These are phyloP conservation scores for Agrochola litura DNA, from an alignment of 2,888 invertebrate species.

Conservation along the genomic window DNA sequence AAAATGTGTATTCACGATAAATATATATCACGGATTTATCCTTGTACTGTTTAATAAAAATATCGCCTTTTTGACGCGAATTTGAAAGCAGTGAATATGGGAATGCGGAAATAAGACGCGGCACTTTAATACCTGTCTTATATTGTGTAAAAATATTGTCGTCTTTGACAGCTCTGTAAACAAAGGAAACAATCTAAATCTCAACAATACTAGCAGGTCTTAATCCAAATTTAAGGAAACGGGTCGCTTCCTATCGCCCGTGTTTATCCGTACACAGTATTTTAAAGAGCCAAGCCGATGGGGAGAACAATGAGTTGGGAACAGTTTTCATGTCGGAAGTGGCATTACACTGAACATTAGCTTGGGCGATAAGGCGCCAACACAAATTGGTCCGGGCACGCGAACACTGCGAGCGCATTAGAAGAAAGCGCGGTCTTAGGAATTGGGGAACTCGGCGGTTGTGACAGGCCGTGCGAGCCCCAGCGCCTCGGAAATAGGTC, in stretches of 20 bases:
- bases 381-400: slow-evolving; percentile 87
- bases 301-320: slow-evolving; percentile 81
- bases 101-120: slow-evolving; percentile 37
- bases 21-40: slow-evolving; percentile 73
- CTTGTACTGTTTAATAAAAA: slow-evolving; percentile 76
- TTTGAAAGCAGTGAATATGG: slow-evolving; percentile 47
- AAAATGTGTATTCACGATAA: slow-evolving; percentile 74
- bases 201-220: slow-evolving; percentile 63
- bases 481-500: slow-evolving; percentile 40
- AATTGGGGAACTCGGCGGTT: slow-evolving; percentile 57
- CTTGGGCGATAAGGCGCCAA: slow-evolving; percentile 85
- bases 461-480: slow-evolving; percentile 49
- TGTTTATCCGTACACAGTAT: slow-evolving; percentile 75
- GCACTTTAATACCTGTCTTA: slow-evolving; percentile 29
- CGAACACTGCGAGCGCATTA: slow-evolving; percentile 77
- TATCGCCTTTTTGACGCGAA: slow-evolving; percentile 68
- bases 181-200: slow-evolving; percentile 62
- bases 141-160: slow-evolving; percentile 33
- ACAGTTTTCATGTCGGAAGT: slow-evolving; percentile 89
- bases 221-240: slow-evolving; percentile 73
- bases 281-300: slow-evolving; percentile 74
- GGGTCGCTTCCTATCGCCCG: slow-evolving; percentile 71
- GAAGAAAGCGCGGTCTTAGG: slow-evolving; percentile 71
- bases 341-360: slow-evolving; percentile 89
- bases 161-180: slow-evolving; percentile 34